These are phyloP conservation scores for Chrysopa pallens DNA, from an alignment of 1,140 invertebrate genomes.

Conservation along the genomic window DNA sequence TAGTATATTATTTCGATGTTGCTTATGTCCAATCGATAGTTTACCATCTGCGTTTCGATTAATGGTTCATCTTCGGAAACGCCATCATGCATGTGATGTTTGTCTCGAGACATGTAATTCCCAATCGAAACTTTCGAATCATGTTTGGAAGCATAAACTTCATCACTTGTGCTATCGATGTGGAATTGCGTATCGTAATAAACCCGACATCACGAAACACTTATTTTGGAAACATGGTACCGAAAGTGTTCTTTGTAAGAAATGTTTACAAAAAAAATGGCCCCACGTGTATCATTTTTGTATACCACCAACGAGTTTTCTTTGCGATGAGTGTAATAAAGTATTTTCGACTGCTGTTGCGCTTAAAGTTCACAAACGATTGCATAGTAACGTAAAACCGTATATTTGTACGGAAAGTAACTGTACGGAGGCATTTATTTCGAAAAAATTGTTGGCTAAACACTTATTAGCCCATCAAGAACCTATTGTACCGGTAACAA, in stretches of 20 bases:
- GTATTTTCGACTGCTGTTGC: constrained; percentile 57
- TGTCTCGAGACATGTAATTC: constrained; percentile 61
- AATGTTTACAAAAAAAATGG: constrained; percentile 75
- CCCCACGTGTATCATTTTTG: constrained; percentile 81
- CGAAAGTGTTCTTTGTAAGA: constrained; percentile 66
- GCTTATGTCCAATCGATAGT: constrained; percentile 48
- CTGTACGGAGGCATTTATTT: constrained; percentile 61
- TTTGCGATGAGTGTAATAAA: constrained; percentile 61
- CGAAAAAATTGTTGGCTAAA: constrained; percentile 53
- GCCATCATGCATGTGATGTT: constrained; percentile 67
- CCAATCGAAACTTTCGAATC: constrained; percentile 59
- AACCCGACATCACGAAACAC: constrained; percentile 71
- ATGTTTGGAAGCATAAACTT: constrained; percentile 77
- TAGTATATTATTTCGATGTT: constrained; percentile 47
- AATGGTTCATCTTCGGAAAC: constrained; percentile 69
- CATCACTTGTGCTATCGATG: constrained; percentile 71
- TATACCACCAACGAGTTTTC: constrained; percentile 52
- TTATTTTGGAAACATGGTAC: constrained; percentile 82
- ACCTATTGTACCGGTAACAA: constrained; percentile 4
- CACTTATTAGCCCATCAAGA: constrained; percentile 39
- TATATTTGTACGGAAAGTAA: constrained; percentile 45
- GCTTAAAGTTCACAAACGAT: constrained; percentile 62
- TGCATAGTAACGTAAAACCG: constrained; percentile 48
- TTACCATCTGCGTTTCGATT: constrained; percentile 67
- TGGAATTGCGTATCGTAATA: constrained; percentile 67